A percentile compares a stretch with the other conserved stretches of the same genome.
phyloP scores from a whole-genome alignment of 2,888 invertebrate genomes.

The Prenolepis imparis region DNA sequence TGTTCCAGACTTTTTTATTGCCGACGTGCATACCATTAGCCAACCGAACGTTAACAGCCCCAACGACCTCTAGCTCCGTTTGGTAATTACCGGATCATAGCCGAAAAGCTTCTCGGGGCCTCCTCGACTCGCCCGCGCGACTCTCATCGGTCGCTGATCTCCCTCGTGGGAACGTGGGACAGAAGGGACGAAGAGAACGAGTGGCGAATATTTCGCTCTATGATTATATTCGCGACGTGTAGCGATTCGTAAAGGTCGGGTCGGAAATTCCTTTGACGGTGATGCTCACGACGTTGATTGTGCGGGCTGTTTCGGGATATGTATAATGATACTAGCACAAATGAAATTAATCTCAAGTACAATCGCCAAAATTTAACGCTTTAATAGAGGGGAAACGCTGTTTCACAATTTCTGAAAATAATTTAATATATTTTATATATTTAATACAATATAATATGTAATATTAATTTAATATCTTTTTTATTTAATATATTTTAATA shows the following conservation, averaged over 20 bases:
- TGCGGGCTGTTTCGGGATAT: background rate
- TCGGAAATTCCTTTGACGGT: background rate
- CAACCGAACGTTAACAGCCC: constrained; percentile 81
- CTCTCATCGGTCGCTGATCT: constrained; percentile 49
- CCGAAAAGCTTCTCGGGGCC: constrained; percentile 74
- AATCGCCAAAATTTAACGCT: background rate
- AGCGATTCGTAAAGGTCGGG: constrained; percentile 29
- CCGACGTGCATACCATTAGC: constrained; percentile 82
- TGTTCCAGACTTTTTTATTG: constrained; percentile 76
- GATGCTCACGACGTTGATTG: background rate
- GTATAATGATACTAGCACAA: background rate
- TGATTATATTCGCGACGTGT: constrained; percentile 37
- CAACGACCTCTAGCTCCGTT: constrained; percentile 79
- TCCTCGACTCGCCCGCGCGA: constrained; percentile 57
- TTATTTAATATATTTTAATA: too few relatives aligned
- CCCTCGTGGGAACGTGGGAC: constrained; percentile 69
- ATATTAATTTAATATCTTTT: too few relatives aligned
- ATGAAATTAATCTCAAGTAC: background rate
- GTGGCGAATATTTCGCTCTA: constrained; percentile 53
- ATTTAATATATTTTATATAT: too few relatives aligned
- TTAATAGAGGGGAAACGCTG: too few relatives aligned
- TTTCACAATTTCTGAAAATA: too few relatives aligned
- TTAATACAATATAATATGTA: too few relatives aligned
- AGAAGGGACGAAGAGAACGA: constrained; percentile 20
- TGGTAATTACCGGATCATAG: constrained; percentile 82